Conservation (phyloP, 2,113 vertebrate genomes). For the Eulacestoma nigropectus region DNA sequence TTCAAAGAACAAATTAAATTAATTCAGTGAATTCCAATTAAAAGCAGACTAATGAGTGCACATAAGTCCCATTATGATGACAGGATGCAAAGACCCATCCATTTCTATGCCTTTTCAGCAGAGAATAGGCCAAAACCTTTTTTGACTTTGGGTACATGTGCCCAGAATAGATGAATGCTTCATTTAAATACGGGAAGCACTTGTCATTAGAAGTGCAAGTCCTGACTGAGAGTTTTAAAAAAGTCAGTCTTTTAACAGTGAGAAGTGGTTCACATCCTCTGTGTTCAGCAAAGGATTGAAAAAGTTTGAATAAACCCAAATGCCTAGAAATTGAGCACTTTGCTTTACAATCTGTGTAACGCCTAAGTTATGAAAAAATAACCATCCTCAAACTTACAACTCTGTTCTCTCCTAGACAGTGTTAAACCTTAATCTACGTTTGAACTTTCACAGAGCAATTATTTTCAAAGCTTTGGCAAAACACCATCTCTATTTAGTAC, state of each 20-base stretch:
- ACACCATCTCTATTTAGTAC: neutral
- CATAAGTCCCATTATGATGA: neutral
- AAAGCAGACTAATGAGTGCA: neutral
- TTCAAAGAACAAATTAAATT: neutral
- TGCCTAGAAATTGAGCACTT: neutral
- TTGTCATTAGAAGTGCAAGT: slow-evolving; percentile 18
- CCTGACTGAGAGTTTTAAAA: neutral
- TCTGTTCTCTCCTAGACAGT: neutral
- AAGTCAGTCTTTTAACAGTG: neutral
- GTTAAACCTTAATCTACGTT: neutral
- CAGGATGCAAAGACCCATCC: neutral
- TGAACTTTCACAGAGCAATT: neutral
- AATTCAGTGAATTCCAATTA: neutral
- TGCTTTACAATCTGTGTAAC: neutral
- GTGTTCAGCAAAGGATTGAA: neutral
- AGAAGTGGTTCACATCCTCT: neutral
- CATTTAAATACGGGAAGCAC: slow-evolving; percentile 44
- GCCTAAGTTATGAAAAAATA: neutral
- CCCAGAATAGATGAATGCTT: slow-evolving; percentile 35
- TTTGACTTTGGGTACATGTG: neutral
- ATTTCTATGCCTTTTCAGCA: neutral
- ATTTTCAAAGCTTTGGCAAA: neutral
- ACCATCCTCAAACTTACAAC: neutral
- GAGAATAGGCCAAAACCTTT: neutral
- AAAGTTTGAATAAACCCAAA: neutral